Evolutionary conservation across 2,797 vertebrate species (phyloP).

Genomic region (Protosalanx chinensis): DNA sequence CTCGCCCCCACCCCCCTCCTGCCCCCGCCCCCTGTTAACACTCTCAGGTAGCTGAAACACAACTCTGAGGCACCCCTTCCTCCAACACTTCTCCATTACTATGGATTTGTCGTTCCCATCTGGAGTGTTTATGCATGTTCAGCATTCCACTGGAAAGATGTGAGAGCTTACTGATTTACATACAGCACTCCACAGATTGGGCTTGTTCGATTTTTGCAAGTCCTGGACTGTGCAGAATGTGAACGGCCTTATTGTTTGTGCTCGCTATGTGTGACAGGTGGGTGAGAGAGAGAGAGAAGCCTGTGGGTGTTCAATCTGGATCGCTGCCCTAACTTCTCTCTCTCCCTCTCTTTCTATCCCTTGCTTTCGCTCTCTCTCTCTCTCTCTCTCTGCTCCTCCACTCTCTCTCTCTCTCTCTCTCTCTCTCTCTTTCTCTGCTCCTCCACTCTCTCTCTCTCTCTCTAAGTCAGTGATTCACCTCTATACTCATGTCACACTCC

Average conservation of each 20-base stretch:
- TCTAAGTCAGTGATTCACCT: slow-evolving; percentile 34
- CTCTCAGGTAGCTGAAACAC: slow-evolving; percentile 13
- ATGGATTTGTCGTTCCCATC: not conserved
- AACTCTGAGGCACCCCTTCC: slow-evolving; percentile 27
- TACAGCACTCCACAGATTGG: not conserved
- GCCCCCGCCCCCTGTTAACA: not conserved
- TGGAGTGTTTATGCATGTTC: not conserved
- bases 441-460: not conserved
- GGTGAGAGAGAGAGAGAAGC: not conserved
- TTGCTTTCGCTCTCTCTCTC: slow-evolving; percentile 14
- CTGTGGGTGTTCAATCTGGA: slow-evolving; percentile 23
- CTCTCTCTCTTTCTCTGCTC: too few species aligned
- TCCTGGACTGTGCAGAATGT: not conserved
- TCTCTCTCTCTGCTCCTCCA: slow-evolving; percentile 1
- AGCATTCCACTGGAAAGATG: not conserved
- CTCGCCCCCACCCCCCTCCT: not conserved
- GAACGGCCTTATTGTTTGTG: not conserved
- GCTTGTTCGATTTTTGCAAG: not conserved
- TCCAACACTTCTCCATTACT: not conserved
- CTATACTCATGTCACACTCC: slow-evolving; percentile 4
- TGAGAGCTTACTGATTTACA: not conserved
- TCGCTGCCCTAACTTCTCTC: slow-evolving; percentile 18
- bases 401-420: too few species aligned
- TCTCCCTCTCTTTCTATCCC: slow-evolving; percentile 19
- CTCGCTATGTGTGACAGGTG: not conserved